Percentiles rank a stretch among this genome's conserved stretches.
phyloP scores from a whole-genome alignment of 2,797 vertebrate species.

The Chaenodraco wilsoni region DNA sequence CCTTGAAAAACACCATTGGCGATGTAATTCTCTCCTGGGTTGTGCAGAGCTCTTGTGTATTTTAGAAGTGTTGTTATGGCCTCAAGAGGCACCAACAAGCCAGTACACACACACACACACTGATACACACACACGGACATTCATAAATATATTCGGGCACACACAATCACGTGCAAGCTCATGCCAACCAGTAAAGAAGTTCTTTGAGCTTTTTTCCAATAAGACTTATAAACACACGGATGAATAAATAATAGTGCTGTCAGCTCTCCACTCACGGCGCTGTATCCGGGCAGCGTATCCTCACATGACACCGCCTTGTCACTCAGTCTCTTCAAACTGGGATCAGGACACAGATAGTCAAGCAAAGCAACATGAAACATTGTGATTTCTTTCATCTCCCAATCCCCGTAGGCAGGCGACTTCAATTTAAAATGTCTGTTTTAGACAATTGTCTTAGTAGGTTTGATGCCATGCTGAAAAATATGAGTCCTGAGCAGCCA shows the following conservation, averaged over 20 bases:
- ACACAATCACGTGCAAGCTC: background rate
- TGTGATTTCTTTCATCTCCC: conserved; percentile 20
- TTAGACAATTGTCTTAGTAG: conserved; percentile 14
- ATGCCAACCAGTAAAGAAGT: conserved; percentile 22
- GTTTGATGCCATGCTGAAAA: conserved; percentile 33
- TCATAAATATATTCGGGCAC: background rate
- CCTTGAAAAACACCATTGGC: conserved; percentile 60
- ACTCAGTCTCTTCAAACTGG: conserved; percentile 18
- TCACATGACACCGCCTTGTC: conserved; percentile 33
- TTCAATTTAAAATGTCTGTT: conserved; percentile 34
- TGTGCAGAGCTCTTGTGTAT: conserved; percentile 55
- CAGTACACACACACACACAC: background rate
- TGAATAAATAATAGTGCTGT: conserved; percentile 73
- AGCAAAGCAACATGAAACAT: conserved; percentile 5
- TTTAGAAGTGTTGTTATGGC: conserved; percentile 63
- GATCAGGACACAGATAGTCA: conserved; percentile 6
- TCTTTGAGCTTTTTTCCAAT: conserved; percentile 43
- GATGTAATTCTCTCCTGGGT: conserved; percentile 40
- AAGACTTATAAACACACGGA: conserved; percentile 61
- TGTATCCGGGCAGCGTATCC: conserved; percentile 42
- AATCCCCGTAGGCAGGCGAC: background rate
- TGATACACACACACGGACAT: background rate
- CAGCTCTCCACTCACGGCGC: conserved; percentile 32
- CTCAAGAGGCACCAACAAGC: conserved; percentile 47
- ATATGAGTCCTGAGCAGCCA: conserved; percentile 15